Base-by-base conservation (phyloP, 2,888 invertebrate species). In the Tiphia femorata region DNA sequence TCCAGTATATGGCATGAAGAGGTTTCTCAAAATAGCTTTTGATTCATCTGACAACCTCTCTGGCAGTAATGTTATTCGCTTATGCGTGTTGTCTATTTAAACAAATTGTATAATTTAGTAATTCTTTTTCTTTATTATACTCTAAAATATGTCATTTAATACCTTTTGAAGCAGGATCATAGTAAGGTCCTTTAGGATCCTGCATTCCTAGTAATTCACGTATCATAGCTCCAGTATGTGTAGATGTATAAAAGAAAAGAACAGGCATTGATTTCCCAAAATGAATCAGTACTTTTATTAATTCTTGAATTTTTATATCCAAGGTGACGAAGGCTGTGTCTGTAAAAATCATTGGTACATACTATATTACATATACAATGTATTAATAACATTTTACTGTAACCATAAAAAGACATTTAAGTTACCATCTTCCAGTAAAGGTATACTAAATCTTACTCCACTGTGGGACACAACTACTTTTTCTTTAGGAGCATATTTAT, bases 251-350 rank as follows among this genome's bases (percentile, higher is more conserved):
- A 69, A 95, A 86, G 83, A 95, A 95, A 66, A 96, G 84, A 1
- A 95, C 91, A 4, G 93, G 92, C 80, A 93, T 85, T 1, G 87
- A 84, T 82, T 90, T 91, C 2, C 91, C 90, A 84, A 94, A 93
- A 85, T 93, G 92, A 41, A 90, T 90, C 69, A 93, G 85, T 62
- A 94, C 88, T 85, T 90, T 90, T 1, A 93, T 88, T 46, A 95
- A 89, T 79, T 92, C 91, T 58, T 86, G 86, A 47, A 87, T 85
- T 60, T 90, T 89, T 62, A 95, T 89, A 73, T 89, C 88, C 14
- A 95, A 81, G 1, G 88, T 87, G 46, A 88, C 89, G 35, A 73
- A 75, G 27, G 57, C 72, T 51, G 68, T 69, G 14, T 72, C 80
- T 80, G 59, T 10, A 64, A 64, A 17, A 55, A 20, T 49, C 30